Conservation (phyloP, 2,113 vertebrate genomes). For the Corythaeola cristata region DNA sequence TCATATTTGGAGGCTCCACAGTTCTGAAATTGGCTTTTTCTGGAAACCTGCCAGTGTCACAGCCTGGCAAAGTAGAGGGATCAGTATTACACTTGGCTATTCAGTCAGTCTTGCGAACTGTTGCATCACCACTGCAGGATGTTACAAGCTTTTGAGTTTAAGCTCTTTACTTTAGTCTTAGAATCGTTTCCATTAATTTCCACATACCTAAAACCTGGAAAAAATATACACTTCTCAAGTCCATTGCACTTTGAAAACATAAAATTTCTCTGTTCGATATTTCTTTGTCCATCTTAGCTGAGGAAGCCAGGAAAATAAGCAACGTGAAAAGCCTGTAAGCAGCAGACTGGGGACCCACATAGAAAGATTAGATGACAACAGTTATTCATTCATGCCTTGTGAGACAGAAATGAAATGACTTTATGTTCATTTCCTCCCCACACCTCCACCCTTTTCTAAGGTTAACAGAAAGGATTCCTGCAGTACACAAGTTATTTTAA, state of each 20-base stretch:
- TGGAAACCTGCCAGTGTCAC: constrained; percentile 62
- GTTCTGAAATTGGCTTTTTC: constrained; percentile 60
- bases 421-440: neutral
- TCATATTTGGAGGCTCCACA: constrained; percentile 45
- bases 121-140: constrained; percentile 43
- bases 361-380: neutral
- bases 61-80: constrained; percentile 29
- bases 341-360: neutral
- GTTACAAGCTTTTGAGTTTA: constrained; percentile 5
- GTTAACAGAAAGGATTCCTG: constrained; percentile 48
- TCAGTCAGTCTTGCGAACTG: neutral
- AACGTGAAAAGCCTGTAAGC: neutral
- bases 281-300: neutral
- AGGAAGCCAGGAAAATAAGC: neutral
- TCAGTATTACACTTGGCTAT: constrained; percentile 45
- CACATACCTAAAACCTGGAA: neutral
- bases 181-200: neutral
- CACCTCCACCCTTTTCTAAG: neutral
- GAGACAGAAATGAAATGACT: neutral
- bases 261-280: neutral
- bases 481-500: constrained; percentile 52
- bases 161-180: neutral
- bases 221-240: neutral
- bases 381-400: neutral
- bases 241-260: neutral